Evolutionary conservation across 2,888 invertebrate genomes (phyloP).

Genomic region (Diplolepis rosae): DNA sequence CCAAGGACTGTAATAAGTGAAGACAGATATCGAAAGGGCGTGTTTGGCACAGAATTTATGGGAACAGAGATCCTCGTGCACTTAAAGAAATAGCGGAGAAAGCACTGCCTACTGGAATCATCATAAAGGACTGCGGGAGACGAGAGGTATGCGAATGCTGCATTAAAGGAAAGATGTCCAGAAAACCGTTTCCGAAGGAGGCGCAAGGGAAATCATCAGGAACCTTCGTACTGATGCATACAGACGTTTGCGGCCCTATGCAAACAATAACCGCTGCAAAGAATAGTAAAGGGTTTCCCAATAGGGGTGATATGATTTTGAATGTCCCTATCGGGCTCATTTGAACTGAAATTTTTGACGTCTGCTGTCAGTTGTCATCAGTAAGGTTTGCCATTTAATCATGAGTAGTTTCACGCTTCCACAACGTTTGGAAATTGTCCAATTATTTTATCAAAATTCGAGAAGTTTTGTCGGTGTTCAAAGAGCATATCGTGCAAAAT

Average conservation of each 20-base stretch:
- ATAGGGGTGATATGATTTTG: no score
- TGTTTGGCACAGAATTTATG: constrained; percentile 50
- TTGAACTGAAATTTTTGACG: no score
- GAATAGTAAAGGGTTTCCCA: no score
- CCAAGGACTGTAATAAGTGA: background rate
- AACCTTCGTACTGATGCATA: constrained; percentile 46
- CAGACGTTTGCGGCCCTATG: no score
- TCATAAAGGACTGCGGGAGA: constrained; percentile 47
- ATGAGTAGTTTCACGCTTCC: no score
- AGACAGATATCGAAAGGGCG: background rate
- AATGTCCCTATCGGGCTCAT: no score
- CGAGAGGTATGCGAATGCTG: constrained; percentile 48
- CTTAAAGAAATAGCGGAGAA: constrained; percentile 41
- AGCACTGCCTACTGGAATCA: constrained; percentile 43
- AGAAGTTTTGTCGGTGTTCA: no score
- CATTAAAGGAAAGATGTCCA: constrained; percentile 51
- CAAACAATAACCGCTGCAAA: constrained; percentile 54
- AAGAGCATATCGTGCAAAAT: no score
- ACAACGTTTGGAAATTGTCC: no score
- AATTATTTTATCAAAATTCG: no score
- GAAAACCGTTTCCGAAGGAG: constrained; percentile 47
- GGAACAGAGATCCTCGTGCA: constrained; percentile 45
- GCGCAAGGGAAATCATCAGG: constrained; percentile 36
- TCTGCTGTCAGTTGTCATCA: no score
- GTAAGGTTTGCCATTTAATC: no score